These are phyloP conservation scores for Drosophila borborema DNA, from an alignment of 2,888 invertebrate genomes.

Conservation along the genomic window DNA sequence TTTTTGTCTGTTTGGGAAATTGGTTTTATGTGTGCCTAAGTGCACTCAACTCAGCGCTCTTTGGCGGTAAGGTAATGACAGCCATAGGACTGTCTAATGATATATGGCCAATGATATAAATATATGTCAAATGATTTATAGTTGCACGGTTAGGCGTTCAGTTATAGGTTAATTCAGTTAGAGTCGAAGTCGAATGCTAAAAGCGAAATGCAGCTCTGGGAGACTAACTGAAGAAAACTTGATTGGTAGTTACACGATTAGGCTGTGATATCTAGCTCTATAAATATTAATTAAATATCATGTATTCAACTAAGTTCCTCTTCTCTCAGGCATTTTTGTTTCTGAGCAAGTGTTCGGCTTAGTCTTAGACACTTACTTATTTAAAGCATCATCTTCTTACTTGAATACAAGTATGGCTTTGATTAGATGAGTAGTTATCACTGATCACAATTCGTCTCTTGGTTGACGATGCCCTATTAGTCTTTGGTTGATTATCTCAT, in stretches of 20 bases:
- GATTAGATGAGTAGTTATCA: background rate
- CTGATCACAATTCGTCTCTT: background rate
- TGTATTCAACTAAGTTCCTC: too few species aligned
- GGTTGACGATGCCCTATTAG: background rate
- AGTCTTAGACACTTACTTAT: background rate
- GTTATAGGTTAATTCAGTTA: constrained; percentile 3
- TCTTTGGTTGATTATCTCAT: background rate
- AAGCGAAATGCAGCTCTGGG: background rate
- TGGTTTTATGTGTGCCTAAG: constrained; percentile 13
- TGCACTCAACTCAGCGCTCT: constrained; percentile 19
- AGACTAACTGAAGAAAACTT: background rate
- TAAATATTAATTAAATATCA: too few species aligned
- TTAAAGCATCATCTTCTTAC: background rate
- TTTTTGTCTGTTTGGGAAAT: constrained; percentile 20
- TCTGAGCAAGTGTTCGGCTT: too few species aligned
- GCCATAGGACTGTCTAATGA: constrained; percentile 18
- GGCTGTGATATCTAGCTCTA: too few species aligned
- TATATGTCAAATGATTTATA: constrained; percentile 30
- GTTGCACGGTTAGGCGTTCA: background rate
- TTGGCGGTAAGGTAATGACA: constrained; percentile 26
- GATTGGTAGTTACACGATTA: background rate
- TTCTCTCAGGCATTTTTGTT: too few species aligned
- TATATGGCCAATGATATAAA: constrained; percentile 22
- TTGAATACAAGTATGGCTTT: background rate
- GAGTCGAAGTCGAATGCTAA: background rate